phyloP scores from a whole-genome alignment of 1,140 invertebrate genomes.

The Panagrolaimus sp. region DNA sequence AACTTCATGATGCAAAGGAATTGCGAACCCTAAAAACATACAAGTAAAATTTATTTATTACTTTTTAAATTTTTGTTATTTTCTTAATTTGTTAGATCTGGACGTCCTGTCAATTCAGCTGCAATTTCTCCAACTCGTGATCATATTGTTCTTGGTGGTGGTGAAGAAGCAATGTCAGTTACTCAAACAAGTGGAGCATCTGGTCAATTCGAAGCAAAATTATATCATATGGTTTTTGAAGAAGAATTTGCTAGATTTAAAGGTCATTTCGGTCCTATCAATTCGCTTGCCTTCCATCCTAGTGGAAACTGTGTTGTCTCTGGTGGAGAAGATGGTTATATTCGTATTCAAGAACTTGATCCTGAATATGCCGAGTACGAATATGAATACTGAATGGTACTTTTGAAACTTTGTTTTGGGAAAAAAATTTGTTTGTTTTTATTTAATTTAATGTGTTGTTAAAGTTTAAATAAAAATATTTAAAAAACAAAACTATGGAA shows the following conservation, averaged over 20 bases:
- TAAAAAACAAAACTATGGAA: constrained; percentile 17
- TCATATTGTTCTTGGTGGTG: constrained; percentile 57
- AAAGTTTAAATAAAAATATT: constrained; percentile 4
- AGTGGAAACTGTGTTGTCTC: constrained; percentile 82
- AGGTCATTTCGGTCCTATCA: constrained; percentile 94
- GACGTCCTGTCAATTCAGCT: constrained; percentile 58
- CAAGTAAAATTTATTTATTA: constrained; percentile 36
- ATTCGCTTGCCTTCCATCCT: constrained; percentile 94
- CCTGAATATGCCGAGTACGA: constrained; percentile 90
- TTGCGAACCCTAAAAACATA: constrained; percentile 53
- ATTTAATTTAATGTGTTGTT: no score
- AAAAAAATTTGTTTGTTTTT: constrained; percentile 10
- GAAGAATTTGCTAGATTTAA: constrained; percentile 97
- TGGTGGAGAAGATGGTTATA: constrained; percentile 97
- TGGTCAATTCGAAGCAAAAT: constrained; percentile 95
- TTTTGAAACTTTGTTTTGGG: neutral
- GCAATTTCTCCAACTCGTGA: constrained; percentile 58
- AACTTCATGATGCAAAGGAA: constrained; percentile 49
- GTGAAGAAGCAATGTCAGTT: constrained; percentile 67
- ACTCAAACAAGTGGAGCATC: constrained; percentile 88
- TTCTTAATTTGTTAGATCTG: constrained; percentile 54
- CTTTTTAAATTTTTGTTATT: neutral
- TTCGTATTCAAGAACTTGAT: constrained; percentile 91
- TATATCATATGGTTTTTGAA: constrained; percentile 97
- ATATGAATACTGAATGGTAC: constrained; percentile 73